Percentiles rank a stretch among this genome's conserved stretches.
phyloP scores from a whole-genome alignment of 2,113 vertebrate genomes.

The Marcusenius ussheri region DNA sequence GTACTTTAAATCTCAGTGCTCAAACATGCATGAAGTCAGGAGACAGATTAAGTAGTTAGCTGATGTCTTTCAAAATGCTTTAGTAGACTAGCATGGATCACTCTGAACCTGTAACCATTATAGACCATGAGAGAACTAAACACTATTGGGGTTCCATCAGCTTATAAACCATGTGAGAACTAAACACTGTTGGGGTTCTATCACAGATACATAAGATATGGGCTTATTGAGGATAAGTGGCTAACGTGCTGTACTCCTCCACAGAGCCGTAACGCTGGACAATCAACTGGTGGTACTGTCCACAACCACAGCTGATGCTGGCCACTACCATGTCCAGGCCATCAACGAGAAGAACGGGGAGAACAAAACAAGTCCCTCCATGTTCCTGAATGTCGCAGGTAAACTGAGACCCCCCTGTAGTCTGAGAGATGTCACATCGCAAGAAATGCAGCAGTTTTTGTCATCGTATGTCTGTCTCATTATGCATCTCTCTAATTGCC shows the following conservation, averaged over 20 bases:
- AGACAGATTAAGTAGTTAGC: not conserved
- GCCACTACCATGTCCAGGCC: conserved; percentile 75
- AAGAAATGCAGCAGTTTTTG: not conserved
- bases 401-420: conserved; percentile 40
- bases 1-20: not conserved
- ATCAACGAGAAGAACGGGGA: conserved; percentile 84
- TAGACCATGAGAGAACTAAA: no score
- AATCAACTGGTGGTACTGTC: conserved; percentile 84
- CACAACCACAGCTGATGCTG: conserved; percentile 53
- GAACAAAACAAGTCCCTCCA: conserved; percentile 70
- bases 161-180: not conserved
- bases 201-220: not conserved
- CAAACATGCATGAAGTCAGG: not conserved
- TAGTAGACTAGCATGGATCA: not conserved
- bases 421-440: not conserved
- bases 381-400: conserved; percentile 71
- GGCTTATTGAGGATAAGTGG: not conserved
- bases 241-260: conserved; percentile 31
- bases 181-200: not conserved
- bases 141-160: no score
- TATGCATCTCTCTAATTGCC: not conserved
- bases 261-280: conserved; percentile 77
- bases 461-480: not conserved
- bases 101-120: not conserved
- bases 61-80: conserved; percentile 1